Conservation (phyloP, 1,140 invertebrate species). For the Heliothis subflexa region DNA sequence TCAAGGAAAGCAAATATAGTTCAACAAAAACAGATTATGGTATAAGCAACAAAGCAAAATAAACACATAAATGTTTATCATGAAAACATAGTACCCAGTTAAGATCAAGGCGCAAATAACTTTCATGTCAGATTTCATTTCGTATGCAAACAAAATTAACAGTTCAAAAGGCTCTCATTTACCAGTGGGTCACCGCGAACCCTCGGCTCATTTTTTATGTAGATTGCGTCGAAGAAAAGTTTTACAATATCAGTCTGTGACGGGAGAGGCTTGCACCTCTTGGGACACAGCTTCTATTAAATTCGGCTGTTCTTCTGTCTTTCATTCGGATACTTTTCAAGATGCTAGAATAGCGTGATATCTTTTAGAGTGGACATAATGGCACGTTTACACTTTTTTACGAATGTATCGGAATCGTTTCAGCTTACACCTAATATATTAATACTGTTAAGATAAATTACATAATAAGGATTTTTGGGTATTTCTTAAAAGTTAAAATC, state of each 20-base stretch:
- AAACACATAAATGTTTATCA: constrained; percentile 44
- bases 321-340: constrained; percentile 62
- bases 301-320: constrained; percentile 66
- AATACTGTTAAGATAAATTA: too few species aligned
- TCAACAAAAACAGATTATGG: constrained; percentile 23
- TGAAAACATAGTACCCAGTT: constrained; percentile 45
- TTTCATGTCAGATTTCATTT: constrained; percentile 75
- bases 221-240: constrained; percentile 82
- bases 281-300: constrained; percentile 67
- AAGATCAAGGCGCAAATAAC: constrained; percentile 67
- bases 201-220: constrained; percentile 83
- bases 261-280: constrained; percentile 62
- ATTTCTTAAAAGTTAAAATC: too few species aligned
- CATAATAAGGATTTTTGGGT: too few species aligned
- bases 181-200: constrained; percentile 72
- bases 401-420: too few species aligned
- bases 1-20: constrained; percentile 17
- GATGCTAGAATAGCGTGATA: constrained; percentile 48
- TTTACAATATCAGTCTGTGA: constrained; percentile 81
- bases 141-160: constrained; percentile 81
- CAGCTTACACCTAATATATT: too few species aligned
- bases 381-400: not conserved
- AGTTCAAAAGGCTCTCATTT: constrained; percentile 80
- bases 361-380: constrained; percentile 30
- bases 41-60: constrained; percentile 39